A percentile compares a stretch with the other conserved stretches of the same genome.
phyloP scores from a whole-genome alignment of 2,888 invertebrate species.

The Xestia xanthographa region DNA sequence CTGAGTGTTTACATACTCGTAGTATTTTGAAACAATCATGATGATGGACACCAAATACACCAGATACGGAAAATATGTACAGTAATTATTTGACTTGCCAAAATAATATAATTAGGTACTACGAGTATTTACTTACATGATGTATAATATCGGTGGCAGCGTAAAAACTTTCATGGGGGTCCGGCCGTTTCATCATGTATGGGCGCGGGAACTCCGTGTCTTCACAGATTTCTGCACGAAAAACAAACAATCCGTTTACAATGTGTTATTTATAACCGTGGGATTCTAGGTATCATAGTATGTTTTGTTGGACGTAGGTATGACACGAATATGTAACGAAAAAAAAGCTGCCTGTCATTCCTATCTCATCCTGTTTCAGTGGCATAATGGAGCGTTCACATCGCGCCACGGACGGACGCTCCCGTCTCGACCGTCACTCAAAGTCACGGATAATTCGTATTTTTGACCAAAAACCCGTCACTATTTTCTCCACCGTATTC shows the following conservation, averaged over 20 bases:
- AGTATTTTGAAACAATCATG: background rate
- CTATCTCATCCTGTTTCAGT: conserved; percentile 39
- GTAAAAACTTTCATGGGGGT: conserved; percentile 92
- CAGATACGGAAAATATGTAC: background rate
- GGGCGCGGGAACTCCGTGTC: conserved; percentile 87
- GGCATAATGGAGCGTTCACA: conserved; percentile 42
- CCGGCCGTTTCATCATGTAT: conserved; percentile 88
- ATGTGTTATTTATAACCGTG: background rate
- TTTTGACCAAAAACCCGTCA: conserved; percentile 69
- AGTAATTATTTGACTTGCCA: background rate
- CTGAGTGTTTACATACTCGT: too few relatives aligned
- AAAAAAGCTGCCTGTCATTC: conserved; percentile 40
- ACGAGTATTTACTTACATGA: conserved; percentile 83
- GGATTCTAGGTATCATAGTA: conserved; percentile 4
- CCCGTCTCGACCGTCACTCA: conserved; percentile 57
- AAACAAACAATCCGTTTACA: conserved; percentile 29
- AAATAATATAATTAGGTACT: conserved; percentile 31
- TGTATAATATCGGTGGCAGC: conserved; percentile 95
- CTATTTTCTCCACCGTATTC: conserved; percentile 74
- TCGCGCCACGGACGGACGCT: conserved; percentile 34
- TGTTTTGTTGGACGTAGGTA: conserved; percentile 32
- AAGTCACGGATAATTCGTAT: conserved; percentile 62
- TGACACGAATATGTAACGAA: conserved; percentile 10
- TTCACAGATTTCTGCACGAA: conserved; percentile 85
- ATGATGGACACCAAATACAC: background rate